Percentiles rank a stretch among this genome's conserved stretches.
Conservation (phyloP, 2,888 invertebrate genomes). For the Slavum lentiscoides region DNA sequence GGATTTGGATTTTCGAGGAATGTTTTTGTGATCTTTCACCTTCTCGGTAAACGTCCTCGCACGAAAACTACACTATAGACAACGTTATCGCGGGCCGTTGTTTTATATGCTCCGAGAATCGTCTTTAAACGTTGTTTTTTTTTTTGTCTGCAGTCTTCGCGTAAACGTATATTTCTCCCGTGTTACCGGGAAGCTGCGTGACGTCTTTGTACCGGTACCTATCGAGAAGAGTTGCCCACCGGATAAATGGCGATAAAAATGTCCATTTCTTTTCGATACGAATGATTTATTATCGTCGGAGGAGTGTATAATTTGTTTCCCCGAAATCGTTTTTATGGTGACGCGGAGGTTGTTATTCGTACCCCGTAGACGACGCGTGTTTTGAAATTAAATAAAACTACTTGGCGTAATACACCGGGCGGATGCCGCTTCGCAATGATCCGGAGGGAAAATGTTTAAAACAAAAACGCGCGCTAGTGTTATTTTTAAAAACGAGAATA, state of each 20-base stretch:
- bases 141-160: neutral
- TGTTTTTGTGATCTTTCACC: neutral
- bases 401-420: too few relatives aligned
- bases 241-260: neutral
- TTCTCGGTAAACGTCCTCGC: neutral
- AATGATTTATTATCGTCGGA: too few relatives aligned
- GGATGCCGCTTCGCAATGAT: too few relatives aligned
- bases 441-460: too few relatives aligned
- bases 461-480: too few relatives aligned
- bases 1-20: neutral
- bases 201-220: neutral
- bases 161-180: neutral
- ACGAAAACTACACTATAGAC: neutral
- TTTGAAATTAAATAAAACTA: too few relatives aligned
- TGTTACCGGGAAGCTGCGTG: neutral
- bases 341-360: too few relatives aligned
- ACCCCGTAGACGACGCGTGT: too few relatives aligned
- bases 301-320: too few relatives aligned
- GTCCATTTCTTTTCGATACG: too few relatives aligned
- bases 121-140: neutral
- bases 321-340: too few relatives aligned
- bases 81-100: neutral
- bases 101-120: neutral
- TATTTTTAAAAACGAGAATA: too few relatives aligned
- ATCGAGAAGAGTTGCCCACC: neutral